These are phyloP conservation scores for Stenoptilia bipunctidactyla DNA, from an alignment of 2,888 invertebrate species.

Conservation along the genomic window DNA sequence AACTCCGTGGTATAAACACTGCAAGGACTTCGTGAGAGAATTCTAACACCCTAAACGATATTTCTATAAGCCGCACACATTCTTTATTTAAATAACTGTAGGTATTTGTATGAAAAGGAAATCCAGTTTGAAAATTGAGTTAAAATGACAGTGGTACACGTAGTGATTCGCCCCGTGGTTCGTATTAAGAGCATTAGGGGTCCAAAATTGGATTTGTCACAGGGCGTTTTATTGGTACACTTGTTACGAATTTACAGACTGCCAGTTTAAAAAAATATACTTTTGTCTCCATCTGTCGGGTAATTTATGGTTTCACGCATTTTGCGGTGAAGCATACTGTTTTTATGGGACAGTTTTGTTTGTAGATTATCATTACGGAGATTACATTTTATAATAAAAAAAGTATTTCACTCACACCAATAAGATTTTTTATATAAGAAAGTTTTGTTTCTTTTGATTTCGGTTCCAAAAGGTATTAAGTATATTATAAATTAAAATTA, in stretches of 20 bases:
- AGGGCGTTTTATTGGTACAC: conserved; percentile 66
- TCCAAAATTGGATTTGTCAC: conserved; percentile 61
- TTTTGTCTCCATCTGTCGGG: too few relatives aligned
- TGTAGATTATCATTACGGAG: too few relatives aligned
- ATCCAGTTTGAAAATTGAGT: conserved; percentile 61
- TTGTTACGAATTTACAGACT: conserved; percentile 53
- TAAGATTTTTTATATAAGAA: too few relatives aligned
- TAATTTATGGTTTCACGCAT: too few relatives aligned
- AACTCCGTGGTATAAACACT: conserved; percentile 38
- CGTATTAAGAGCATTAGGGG: conserved; percentile 65
- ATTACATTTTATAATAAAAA: too few relatives aligned
- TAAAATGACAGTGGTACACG: conserved; percentile 69
- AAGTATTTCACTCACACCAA: too few relatives aligned
- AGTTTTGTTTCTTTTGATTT: too few relatives aligned
- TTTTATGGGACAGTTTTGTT: too few relatives aligned
- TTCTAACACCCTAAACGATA: conserved; percentile 54
- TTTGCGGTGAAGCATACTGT: too few relatives aligned
- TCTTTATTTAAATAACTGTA: conserved; percentile 44
- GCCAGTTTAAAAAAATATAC: conserved; percentile 6
- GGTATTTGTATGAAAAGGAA: conserved; percentile 22
- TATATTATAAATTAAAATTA: too few relatives aligned
- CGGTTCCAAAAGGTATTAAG: too few relatives aligned
- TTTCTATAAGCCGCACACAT: conserved; percentile 59
- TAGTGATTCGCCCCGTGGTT: conserved; percentile 66
- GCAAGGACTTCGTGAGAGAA: conserved; percentile 39